Base-by-base conservation (phyloP, 2,888 invertebrate genomes). In the Volucella inflata region DNA sequence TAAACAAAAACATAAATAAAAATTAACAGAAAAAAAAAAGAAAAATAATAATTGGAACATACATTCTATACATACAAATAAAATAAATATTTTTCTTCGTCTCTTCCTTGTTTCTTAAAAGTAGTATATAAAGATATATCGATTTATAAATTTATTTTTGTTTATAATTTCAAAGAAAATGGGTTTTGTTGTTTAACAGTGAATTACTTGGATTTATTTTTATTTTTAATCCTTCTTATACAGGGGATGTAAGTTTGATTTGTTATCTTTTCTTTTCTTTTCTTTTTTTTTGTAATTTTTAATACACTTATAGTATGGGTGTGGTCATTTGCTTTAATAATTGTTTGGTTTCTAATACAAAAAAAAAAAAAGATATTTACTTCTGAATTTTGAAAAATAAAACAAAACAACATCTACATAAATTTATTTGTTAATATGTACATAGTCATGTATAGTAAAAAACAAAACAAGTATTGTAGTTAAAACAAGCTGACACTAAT, bases 41-140 rank as follows among this genome's bases (percentile, higher is more conserved):
- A 75, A 65, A 65, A 80, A 82, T 84, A 82, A 70, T 82, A 87
- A 87, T 88, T 87, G 88, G 87, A 88, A 85, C 87, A 88, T 87
- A 87, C 87, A 87, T 82, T 87, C 87, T 87, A 87, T 87, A 88
- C 88, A 88, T 87, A 87, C 87, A 87, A 88, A 88, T 88, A 88
- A 88, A 88, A 87, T 88, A 88, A 88, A 88, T 88, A 88, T 87
- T 74, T 87, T 81, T 81, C 84, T 80, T 65, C 68, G 71, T 72
- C 75, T 57, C 50, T 62, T 72, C 65, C 60, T 77, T 60, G 42
- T 60, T 74, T 72, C 64, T 75, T 67, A 71, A 77, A 74, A 80
- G 79, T 87, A 78, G 83, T 65, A 65, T 76, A 76, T 74, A 48
- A 68, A 76, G 62, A 59, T 59, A 40, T 64, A 75, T 40, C 42